Evolutionary conservation across 2,888 invertebrate species (phyloP), one percentile per base, ranked within the genome.

Genomic region (Tolmerus cingulatus): DNA sequence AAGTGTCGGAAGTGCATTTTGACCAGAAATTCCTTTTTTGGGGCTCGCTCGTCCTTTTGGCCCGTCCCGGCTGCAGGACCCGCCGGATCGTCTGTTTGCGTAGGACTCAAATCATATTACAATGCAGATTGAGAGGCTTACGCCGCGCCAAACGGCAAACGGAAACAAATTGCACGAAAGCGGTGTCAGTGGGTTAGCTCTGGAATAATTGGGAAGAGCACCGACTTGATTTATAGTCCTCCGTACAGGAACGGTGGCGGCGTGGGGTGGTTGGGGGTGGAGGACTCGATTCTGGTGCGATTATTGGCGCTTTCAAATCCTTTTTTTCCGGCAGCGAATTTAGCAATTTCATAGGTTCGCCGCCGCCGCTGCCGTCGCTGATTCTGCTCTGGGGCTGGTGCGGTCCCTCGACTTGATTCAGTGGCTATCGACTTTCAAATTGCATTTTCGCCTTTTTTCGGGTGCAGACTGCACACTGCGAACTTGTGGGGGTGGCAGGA

Each of bases 1-100:
- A 87, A 89, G 89, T 89, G 89, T 89, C 89, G 89, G 89, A 89
- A 89, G 88, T 89, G 89, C 87, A 89, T 89, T 89, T 89, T 89
- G 88, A 89, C 88, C 87, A 57, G 66, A 12, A 82, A 82, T 57
- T 82, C 66, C 82, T 82, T 81, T 81, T 81, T 81, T 81, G n/a
- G 27, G 27, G 19, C 46, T 79, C 40, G 27, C 19, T 74, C 3
- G 57, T 34, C 57, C 55, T 27, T 81, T 81, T 34, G 30, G 27
- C n/a, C 23, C 51, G 14, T n/a, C 9, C n/a, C 30, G 51, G 55
- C n/a, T 81, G 81, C 30, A 1, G 40, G 82, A 34, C 57, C 37
- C 40, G 57, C n/a, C 34, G 66, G 51, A 57, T 34, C 37, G 82
- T 57, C 82, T 82, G 82, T 82, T 82, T 82, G 82, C 82, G 82